Conservation (phyloP, 2,888 invertebrate species). For the Chymomyza amoena region DNA sequence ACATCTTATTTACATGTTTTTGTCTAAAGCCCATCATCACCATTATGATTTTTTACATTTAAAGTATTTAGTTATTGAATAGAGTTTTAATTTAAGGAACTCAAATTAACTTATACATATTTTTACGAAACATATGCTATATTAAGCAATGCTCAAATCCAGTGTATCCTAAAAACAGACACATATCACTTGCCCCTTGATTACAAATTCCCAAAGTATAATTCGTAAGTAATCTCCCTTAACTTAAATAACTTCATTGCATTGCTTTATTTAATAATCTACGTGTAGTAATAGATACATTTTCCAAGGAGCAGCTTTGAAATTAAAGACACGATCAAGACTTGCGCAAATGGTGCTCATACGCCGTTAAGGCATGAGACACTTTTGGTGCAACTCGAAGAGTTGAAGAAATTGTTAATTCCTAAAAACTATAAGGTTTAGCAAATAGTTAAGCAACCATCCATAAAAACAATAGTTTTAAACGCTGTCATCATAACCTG, state of each 20-base stretch:
- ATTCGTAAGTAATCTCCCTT: slow-evolving; percentile 48
- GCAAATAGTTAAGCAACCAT: background rate
- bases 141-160: slow-evolving; percentile 53
- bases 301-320: background rate
- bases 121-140: slow-evolving; percentile 1
- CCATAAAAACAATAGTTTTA: slow-evolving; percentile 16
- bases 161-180: slow-evolving; percentile 62
- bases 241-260: background rate
- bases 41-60: background rate
- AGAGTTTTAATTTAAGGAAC: slow-evolving; percentile 11
- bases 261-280: background rate
- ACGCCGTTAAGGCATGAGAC: background rate
- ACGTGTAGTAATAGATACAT: background rate
- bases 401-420: background rate
- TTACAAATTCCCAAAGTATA: slow-evolving; percentile 67
- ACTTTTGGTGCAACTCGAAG: slow-evolving; percentile 46
- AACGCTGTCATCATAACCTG: background rate
- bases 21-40: slow-evolving; percentile 53
- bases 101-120: slow-evolving; percentile 17
- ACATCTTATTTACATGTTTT: slow-evolving; percentile 77
- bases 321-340: slow-evolving; percentile 21
- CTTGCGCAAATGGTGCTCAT: slow-evolving; percentile 45
- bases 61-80: background rate
- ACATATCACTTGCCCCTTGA: slow-evolving; percentile 66
- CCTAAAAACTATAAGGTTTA: background rate